A percentile compares a stretch with the other conserved stretches of the same genome.
phyloP scores from a whole-genome alignment of 2,797 vertebrate genomes.

The Pogonophryne albipinna region DNA sequence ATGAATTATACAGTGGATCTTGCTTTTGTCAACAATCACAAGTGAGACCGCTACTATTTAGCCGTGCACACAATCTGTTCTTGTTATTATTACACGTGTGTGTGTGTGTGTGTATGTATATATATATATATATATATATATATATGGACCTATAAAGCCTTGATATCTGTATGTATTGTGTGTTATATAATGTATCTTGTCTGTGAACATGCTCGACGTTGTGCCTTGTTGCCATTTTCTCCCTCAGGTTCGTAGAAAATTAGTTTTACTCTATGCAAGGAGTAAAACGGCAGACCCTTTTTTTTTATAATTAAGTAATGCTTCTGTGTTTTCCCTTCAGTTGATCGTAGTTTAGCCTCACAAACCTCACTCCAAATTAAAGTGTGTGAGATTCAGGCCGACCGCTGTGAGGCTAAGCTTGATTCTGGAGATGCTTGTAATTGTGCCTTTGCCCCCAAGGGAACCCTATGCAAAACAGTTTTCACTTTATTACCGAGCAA shows the following conservation, averaged over 20 bases:
- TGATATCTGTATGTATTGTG: conserved; percentile 53
- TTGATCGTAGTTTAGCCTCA: conserved; percentile 28
- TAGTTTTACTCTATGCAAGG: conserved; percentile 68
- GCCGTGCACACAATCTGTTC: conserved; percentile 46
- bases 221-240: conserved; percentile 77
- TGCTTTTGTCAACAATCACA: conserved; percentile 76
- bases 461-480: conserved; percentile 66
- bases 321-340: conserved; percentile 38
- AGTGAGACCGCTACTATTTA: conserved; percentile 56
- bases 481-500: conserved; percentile 55
- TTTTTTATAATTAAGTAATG: conserved; percentile 47
- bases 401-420: conserved; percentile 25
- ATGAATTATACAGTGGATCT: conserved; percentile 47
- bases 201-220: conserved; percentile 65
- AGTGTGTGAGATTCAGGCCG: conserved; percentile 7
- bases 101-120: no score
- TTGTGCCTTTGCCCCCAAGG: conserved; percentile 60
- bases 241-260: conserved; percentile 73
- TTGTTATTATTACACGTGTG: conserved; percentile 54
- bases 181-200: conserved; percentile 61
- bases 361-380: conserved; percentile 22
- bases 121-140: conserved; percentile 52
- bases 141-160: conserved; percentile 58
- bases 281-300: conserved; percentile 45
- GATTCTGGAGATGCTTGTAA: conserved; percentile 36